These are phyloP conservation scores for Steinernema feltiae DNA, from an alignment of 1,140 invertebrate genomes.

Conservation along the genomic window DNA sequence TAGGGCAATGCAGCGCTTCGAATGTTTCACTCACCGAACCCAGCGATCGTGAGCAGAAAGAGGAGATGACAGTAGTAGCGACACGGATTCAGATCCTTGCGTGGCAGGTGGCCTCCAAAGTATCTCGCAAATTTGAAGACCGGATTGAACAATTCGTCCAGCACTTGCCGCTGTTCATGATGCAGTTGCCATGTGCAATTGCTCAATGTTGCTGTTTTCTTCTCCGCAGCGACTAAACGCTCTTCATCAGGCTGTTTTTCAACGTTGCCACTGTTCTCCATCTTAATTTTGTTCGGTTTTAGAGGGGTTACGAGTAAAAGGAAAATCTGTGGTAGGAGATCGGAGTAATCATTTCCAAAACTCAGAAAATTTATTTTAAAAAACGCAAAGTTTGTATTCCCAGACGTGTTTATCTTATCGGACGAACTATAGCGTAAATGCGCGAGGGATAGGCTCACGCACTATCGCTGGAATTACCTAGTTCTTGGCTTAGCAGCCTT, in stretches of 20 bases:
- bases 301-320: too few species aligned
- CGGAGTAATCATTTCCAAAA: too few species aligned
- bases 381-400: background rate
- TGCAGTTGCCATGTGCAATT: too few species aligned
- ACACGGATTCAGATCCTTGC: background rate
- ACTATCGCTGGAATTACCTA: too few species aligned
- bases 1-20: background rate
- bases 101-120: background rate
- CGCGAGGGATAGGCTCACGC: too few species aligned
- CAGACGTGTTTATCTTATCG: too few species aligned
- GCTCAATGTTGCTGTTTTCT: background rate
- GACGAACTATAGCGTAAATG: too few species aligned
- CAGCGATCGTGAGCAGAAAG: background rate
- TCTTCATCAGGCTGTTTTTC: background rate
- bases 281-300: too few species aligned
- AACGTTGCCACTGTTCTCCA: background rate
- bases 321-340: too few species aligned
- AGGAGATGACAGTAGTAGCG: background rate
- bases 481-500: too few species aligned
- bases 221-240: background rate
- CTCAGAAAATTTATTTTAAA: background rate
- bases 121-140: background rate
- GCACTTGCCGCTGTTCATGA: background rate
- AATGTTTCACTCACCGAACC: background rate
- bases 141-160: background rate